phyloP scores from a whole-genome alignment of 2,797 vertebrate genomes.

The Halcyon smyrnensis region DNA sequence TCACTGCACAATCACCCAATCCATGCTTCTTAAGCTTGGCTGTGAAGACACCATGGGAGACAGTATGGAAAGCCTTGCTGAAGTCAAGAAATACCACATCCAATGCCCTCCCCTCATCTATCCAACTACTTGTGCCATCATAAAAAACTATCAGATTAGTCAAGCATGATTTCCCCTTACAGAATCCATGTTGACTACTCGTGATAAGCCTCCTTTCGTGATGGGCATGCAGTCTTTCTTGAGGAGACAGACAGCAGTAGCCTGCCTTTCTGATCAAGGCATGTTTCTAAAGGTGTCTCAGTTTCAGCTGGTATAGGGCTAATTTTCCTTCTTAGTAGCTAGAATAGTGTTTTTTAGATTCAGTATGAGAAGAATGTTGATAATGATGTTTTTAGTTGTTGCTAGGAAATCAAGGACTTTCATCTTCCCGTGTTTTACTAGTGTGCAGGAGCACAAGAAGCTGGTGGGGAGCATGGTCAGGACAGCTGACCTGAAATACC shows the following conservation, averaged over 20 bases:
- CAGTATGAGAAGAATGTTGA: not conserved
- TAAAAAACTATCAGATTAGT: no score
- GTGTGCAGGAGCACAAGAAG: not conserved
- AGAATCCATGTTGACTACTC: no score
- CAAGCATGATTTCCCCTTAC: no score
- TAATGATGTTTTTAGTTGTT: not conserved
- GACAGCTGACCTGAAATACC: not conserved
- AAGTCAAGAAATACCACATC: no score
- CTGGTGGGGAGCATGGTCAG: not conserved
- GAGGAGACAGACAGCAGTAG: no score
- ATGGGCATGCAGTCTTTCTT: rapidly evolving
- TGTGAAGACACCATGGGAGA: no score
- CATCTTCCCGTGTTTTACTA: not conserved
- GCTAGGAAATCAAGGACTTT: not conserved
- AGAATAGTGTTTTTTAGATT: not conserved
- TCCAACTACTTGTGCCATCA: no score
- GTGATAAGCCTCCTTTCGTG: no score
- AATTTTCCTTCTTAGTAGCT: not conserved
- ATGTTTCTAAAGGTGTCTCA: not conserved
- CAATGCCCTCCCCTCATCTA: no score
- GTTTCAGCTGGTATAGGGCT: not conserved
- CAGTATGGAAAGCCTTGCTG: no score
- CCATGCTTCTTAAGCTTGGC: no score
- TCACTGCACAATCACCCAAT: no score
- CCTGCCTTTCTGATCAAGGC: not conserved